Conservation (phyloP, 2,888 invertebrate species). For the Vannuccia rotundouncinata region DNA sequence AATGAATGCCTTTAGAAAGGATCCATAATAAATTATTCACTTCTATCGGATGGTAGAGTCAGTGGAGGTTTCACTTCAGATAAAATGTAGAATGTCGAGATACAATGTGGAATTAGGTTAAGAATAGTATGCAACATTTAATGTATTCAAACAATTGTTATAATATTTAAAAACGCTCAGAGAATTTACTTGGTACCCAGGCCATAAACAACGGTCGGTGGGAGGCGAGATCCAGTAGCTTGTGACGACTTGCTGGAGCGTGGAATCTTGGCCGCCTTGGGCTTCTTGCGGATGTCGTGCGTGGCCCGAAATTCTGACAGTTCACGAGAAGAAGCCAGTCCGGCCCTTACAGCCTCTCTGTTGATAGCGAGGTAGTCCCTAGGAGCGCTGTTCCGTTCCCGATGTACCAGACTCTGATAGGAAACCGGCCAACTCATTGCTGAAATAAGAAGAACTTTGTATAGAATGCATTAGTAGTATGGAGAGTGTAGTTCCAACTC, state of each 20-base stretch:
- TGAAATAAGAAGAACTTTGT: neutral
- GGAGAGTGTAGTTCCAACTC: neutral
- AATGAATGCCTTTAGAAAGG: too few relatives aligned
- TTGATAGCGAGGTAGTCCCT: slow-evolving; percentile 52
- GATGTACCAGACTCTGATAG: neutral
- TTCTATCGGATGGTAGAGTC: too few relatives aligned
- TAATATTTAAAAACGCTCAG: too few relatives aligned
- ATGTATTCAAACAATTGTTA: too few relatives aligned
- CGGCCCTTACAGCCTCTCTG: slow-evolving; percentile 49
- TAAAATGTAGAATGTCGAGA: too few relatives aligned
- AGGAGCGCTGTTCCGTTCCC: neutral
- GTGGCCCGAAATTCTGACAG: slow-evolving; percentile 47
- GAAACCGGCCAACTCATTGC: slow-evolving; percentile 29
- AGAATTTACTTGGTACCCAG: slow-evolving; percentile 45
- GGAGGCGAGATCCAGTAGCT: slow-evolving; percentile 45
- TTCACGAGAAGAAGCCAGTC: slow-evolving; percentile 44
- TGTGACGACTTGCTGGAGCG: neutral
- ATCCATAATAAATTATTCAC: too few relatives aligned
- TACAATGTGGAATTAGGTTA: too few relatives aligned
- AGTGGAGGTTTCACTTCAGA: too few relatives aligned
- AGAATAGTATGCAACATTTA: too few relatives aligned
- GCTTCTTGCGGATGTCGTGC: slow-evolving; percentile 48
- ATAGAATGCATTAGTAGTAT: too few relatives aligned
- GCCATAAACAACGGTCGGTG: slow-evolving; percentile 51
- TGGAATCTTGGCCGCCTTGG: slow-evolving; percentile 38